phyloP scores from a whole-genome alignment of 2,797 vertebrate species.

The Protosalanx chinensis region DNA sequence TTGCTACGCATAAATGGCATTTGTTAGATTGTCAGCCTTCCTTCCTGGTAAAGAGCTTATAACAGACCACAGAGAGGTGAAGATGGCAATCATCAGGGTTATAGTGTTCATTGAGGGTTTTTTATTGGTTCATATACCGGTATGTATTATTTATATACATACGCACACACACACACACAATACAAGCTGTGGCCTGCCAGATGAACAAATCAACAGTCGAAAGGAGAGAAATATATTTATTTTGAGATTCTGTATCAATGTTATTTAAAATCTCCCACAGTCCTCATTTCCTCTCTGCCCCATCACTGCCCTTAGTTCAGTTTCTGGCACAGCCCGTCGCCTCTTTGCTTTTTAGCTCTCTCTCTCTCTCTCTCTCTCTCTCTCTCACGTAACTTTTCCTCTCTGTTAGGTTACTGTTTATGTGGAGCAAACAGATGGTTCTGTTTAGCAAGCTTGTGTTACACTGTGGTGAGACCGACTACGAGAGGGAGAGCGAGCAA shows the following conservation, averaged over 20 bases:
- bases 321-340: neutral
- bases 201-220: neutral
- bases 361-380: too few species aligned
- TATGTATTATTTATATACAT: neutral
- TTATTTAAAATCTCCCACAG: constrained; percentile 1
- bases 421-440: constrained; percentile 27
- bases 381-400: too few species aligned
- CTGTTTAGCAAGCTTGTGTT: constrained; percentile 27
- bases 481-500: constrained; percentile 11
- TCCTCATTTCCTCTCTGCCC: constrained; percentile 10
- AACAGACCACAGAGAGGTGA: neutral
- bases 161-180: constrained; percentile 5
- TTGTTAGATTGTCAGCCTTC: neutral
- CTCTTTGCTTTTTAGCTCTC: neutral
- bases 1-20: neutral
- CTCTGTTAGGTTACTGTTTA: constrained; percentile 27
- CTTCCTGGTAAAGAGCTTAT: neutral
- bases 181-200: neutral
- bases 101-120: constrained; percentile 8
- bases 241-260: neutral
- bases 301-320: neutral
- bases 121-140: neutral
- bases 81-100: constrained; percentile 8
- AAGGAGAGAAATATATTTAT: too few species aligned
- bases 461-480: constrained; percentile 1